Evolutionary conservation across 2,888 invertebrate species (phyloP), one percentile per base, ranked within the genome.

Genomic region (Mythimna vitellina): DNA sequence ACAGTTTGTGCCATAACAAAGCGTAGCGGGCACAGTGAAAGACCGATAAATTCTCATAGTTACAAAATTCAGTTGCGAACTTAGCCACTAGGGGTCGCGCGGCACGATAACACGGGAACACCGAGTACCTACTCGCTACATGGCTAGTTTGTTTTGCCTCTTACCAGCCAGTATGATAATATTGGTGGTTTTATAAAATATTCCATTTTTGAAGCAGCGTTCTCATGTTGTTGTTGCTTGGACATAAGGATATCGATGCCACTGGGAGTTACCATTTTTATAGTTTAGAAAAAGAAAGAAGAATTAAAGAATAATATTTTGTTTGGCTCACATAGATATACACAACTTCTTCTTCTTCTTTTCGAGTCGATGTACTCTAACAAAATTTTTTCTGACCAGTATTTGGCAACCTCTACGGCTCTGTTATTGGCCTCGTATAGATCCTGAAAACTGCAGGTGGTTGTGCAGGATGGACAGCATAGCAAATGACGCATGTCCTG

Each of bases 1-100:
- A 53, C 65, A 84, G 78, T 81, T 78, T 78, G 67, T 69, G 69
- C 70, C 70, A 61, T 62, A 70, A 71, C 79, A 67, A 81, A 78
- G 82, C 63, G 67, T 62, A 32, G 72, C 72, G 58, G 66, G 63
- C 66, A 73, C 61, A 57, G 68, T 61, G 75, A 71, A 81, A 81
- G 74, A 82, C 76, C 80, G 77, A 87, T 90, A 91, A 89, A 90
- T 89, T 90, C 82, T 84, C 88, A 88, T 89, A 87, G 87, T 90
- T 84, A 83, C 84, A 83, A 84, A 88, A 88, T 89, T 88, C 86
- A 88, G 91, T 91, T 90, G 82, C 80, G 65, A 87, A 91, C 87
- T 88, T 76, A 70, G 81, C 82, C 85, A 82, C 88, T 80, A 78
- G 84, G 86, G 78, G 60, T 67, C 63, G 63, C 10, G 60, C 49